phyloP scores from a whole-genome alignment of 2,797 vertebrate genomes.

The Champsocephalus gunnari region DNA sequence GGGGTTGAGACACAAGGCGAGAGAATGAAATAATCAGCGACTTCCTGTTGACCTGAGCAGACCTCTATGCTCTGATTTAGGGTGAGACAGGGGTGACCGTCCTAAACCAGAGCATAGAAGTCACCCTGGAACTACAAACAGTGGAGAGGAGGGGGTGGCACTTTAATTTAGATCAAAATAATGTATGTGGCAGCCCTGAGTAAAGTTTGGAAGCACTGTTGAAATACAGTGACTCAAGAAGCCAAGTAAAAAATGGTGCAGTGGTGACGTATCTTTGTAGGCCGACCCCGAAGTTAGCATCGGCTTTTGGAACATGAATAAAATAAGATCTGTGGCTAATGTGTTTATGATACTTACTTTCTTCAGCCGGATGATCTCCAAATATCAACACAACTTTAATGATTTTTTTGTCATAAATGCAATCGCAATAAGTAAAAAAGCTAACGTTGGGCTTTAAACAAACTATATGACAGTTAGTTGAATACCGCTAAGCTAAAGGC shows the following conservation, averaged over 20 bases:
- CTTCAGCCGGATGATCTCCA: too few species aligned
- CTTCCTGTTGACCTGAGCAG: constrained; percentile 60
- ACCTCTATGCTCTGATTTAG: constrained; percentile 8
- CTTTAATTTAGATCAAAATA: constrained; percentile 8
- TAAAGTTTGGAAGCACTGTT: constrained; percentile 45
- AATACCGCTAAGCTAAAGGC: too few species aligned
- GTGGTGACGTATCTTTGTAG: too few species aligned
- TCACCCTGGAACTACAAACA: constrained; percentile 8
- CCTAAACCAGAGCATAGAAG: constrained; percentile 16
- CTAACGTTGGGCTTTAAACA: too few species aligned
- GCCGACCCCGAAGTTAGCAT: too few species aligned
- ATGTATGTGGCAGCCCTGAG: constrained; percentile 60
- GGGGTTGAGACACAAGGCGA: constrained; percentile 63
- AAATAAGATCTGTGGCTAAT: too few species aligned
- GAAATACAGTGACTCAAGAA: constrained; percentile 37
- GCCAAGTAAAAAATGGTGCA: constrained; percentile 2
- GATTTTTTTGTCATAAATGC: too few species aligned
- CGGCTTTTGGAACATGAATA: too few species aligned
- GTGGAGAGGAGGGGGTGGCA: neutral
- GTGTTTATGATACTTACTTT: too few species aligned
- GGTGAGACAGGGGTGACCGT: constrained; percentile 19
- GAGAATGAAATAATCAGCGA: constrained; percentile 21
- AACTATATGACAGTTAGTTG: too few species aligned
- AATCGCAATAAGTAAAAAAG: too few species aligned
- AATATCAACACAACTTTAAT: too few species aligned